Percentiles rank a stretch among this genome's conserved stretches.
phyloP scores from a whole-genome alignment of 2,888 invertebrate species.

The Luperina testacea region DNA sequence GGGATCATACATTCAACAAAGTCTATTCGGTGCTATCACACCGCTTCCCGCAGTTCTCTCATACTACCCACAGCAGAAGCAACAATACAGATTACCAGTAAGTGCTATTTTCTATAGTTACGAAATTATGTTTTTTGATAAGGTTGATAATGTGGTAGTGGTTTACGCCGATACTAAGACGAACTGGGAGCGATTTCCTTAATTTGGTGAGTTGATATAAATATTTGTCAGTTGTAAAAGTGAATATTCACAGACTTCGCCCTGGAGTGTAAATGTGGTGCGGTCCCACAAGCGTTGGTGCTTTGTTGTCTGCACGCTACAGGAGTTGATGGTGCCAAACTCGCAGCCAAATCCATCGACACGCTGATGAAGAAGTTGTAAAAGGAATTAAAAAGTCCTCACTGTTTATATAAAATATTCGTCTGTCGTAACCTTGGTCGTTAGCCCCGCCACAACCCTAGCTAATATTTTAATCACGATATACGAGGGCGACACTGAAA shows the following conservation, averaged over 20 bases:
- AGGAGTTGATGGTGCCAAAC: not conserved
- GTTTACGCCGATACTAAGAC: not conserved
- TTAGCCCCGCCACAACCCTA: too few species aligned
- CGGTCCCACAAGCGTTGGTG: too few species aligned
- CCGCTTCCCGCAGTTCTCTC: slow-evolving; percentile 86
- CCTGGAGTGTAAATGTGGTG: too few species aligned
- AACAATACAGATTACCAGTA: slow-evolving; percentile 84
- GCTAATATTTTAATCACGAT: too few species aligned
- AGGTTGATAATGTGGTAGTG: not conserved
- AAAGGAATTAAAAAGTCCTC: not conserved
- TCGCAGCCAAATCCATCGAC: not conserved
- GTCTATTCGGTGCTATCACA: slow-evolving; percentile 85
- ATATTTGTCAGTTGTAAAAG: not conserved
- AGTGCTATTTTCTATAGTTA: slow-evolving; percentile 62
- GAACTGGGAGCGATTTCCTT: not conserved
- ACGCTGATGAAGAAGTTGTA: not conserved
- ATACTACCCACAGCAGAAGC: slow-evolving; percentile 84
- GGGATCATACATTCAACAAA: slow-evolving; percentile 87
- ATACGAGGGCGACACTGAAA: too few species aligned
- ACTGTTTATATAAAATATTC: not conserved
- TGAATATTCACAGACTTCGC: slow-evolving; percentile 87
- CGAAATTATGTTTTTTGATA: not conserved
- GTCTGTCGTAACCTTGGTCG: too few species aligned
- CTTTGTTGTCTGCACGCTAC: too few species aligned
- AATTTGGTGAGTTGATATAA: not conserved